These are phyloP conservation scores for Alauda arvensis DNA, from an alignment of 2,797 vertebrate species.

Conservation along the genomic window DNA sequence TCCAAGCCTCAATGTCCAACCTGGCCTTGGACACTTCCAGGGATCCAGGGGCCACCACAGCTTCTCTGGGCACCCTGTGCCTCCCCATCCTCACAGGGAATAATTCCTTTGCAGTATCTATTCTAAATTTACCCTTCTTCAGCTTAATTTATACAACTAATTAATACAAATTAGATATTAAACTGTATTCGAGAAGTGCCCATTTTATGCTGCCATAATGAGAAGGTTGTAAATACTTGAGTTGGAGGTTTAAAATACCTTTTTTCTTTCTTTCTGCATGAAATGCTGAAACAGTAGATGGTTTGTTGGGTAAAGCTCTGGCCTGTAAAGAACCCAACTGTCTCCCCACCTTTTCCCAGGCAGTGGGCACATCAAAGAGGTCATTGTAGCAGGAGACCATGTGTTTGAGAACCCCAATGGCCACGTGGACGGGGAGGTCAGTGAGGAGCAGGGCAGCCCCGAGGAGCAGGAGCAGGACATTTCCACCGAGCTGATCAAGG, in stretches of 20 bases:
- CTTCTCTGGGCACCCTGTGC: neutral
- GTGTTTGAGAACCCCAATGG: slow-evolving; percentile 52
- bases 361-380: slow-evolving; percentile 71
- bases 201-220: fast-evolving
- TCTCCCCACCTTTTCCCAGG: slow-evolving; percentile 50
- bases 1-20: fast-evolving
- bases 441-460: slow-evolving; percentile 49
- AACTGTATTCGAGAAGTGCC: fast-evolving
- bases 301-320: neutral
- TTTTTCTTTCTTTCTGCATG: neutral
- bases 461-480: slow-evolving; percentile 45
- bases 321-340: neutral
- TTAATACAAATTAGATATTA: neutral
- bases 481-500: slow-evolving; percentile 67
- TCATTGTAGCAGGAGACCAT: slow-evolving; percentile 66
- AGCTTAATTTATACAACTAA: neutral
- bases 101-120: neutral
- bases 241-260: neutral
- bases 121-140: neutral
- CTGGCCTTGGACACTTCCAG: neutral
- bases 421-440: slow-evolving; percentile 26
- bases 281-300: neutral
- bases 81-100: fast-evolving
- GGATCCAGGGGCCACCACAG: neutral
- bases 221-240: fast-evolving